phyloP scores from a whole-genome alignment of 2,888 invertebrate genomes.

The Leptopilina syphax region DNA sequence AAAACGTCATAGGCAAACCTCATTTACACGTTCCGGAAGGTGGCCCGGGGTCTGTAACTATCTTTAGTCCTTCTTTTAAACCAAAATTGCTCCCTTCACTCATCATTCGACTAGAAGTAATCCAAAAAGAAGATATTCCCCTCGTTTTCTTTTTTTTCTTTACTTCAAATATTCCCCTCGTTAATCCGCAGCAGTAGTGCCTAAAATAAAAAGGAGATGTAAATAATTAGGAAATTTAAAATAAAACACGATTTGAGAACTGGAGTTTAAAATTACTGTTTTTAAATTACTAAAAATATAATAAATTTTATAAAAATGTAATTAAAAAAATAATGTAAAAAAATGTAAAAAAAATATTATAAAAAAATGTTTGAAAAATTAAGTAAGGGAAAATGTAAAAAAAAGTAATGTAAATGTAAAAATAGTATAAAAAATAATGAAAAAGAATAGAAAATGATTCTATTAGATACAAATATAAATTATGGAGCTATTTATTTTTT shows the following conservation, averaged over 20 bases:
- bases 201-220: background rate
- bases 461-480: background rate
- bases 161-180: background rate
- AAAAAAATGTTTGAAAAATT: too few relatives aligned
- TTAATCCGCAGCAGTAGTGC: background rate
- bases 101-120: constrained; percentile 3
- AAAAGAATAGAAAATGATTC: too few relatives aligned
- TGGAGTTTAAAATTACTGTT: background rate
- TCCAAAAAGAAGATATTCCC: background rate
- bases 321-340: too few relatives aligned
- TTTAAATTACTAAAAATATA: too few relatives aligned
- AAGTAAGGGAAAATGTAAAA: too few relatives aligned
- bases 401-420: too few relatives aligned
- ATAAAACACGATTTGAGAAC: background rate
- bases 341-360: too few relatives aligned
- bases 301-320: too few relatives aligned
- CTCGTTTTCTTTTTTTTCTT: background rate
- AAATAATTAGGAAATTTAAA: background rate
- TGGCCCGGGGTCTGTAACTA: constrained; percentile 50
- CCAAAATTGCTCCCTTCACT: constrained; percentile 12
- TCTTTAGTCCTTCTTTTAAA: constrained; percentile 56
- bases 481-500: background rate
- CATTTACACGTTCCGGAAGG: constrained; percentile 56
- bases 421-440: too few relatives aligned
- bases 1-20: constrained; percentile 49